phyloP scores from a whole-genome alignment of 2,113 vertebrate species.

The Amblyopsis rosae region DNA sequence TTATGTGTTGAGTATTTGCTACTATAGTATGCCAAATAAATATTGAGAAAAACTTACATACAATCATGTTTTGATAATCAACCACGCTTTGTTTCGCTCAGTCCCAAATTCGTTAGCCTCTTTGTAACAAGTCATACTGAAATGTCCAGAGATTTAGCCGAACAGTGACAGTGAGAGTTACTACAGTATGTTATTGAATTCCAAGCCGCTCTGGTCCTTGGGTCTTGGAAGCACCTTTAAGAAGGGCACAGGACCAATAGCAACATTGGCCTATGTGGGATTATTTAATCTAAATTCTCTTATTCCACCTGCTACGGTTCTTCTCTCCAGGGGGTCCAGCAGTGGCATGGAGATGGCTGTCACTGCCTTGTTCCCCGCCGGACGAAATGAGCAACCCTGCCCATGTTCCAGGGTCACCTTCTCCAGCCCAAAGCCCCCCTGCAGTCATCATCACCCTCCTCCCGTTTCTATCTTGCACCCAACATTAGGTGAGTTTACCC shows the following conservation, averaged over 20 bases:
- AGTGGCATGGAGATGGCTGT: slow-evolving; percentile 55
- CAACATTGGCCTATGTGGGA: slow-evolving; percentile 41
- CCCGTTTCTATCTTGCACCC: not conserved
- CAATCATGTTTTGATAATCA: too few relatives aligned
- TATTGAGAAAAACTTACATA: too few relatives aligned
- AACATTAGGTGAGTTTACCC: not conserved
- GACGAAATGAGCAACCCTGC: slow-evolving; percentile 57
- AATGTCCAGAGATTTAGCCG: not conserved
- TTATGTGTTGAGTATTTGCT: too few relatives aligned
- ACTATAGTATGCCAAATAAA: too few relatives aligned
- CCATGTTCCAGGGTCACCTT: slow-evolving; percentile 68
- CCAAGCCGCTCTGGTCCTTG: not conserved
- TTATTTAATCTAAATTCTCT: slow-evolving; percentile 67
- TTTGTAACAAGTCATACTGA: not conserved
- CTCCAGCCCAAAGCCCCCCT: slow-evolving; percentile 21
- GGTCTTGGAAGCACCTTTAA: slow-evolving; percentile 24
- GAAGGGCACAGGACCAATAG: slow-evolving; percentile 37
- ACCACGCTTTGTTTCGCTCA: too few relatives aligned
- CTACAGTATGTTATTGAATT: not conserved
- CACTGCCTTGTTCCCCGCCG: slow-evolving; percentile 60
- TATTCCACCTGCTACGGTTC: slow-evolving; percentile 58
- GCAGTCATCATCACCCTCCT: not conserved
- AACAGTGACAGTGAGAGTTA: not conserved
- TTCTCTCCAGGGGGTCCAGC: slow-evolving; percentile 60
- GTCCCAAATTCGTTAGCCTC: too few relatives aligned